Evolutionary conservation across 2,113 vertebrate genomes (phyloP), one percentile per base, ranked within the genome.

Genomic region (Todiramphus saurophagus): DNA sequence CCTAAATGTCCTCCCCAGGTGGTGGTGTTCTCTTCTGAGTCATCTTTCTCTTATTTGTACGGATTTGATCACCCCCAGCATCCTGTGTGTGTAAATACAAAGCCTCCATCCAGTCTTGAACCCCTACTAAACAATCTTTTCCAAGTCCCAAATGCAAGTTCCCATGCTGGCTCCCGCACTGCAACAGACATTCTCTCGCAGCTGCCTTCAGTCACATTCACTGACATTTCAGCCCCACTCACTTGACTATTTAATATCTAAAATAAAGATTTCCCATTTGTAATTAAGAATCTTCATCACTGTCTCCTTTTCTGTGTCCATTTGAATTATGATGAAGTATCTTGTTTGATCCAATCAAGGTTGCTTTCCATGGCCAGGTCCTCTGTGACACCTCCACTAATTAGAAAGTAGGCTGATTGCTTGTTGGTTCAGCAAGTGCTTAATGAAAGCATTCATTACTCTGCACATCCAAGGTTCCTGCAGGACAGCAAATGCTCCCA

Each of bases 371-470:
- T 19, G 33, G 69, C 46, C 5, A 12, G 62, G 58, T 94, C 87
- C 94, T 95, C 77, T 69, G 69, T 82, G 94, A 87, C 87, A 93
- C 84, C 81, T 93, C 56, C 10, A 27, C 72, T 95, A 96, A 96
- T 95, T 94, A 90, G 73, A 33, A 69, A 87, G 70, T 31, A 75
- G 69, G 74, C 44, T 79, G 77, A 74, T 93, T 89, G 55, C 90
- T 96, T 95, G 62, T 89, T 89, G 94, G 66, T 87, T 91, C 81
- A 79, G 66, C 0, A 3, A 87, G 89, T 64, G 35, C 62, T 84
- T 96, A 96, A 96, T 93, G 89, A 96, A 94, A 74, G 58, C 81
- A 84, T 96, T 91, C 30, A 79, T 96, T 84, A 84, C 53, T 84
- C 95, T 10, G 2, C 87, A 87, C 87, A 79, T 94, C 62, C 81